Evolutionary conservation across 2,888 invertebrate species (phyloP), one percentile per base, ranked within the genome.

Genomic region (Oligia strigilis): DNA sequence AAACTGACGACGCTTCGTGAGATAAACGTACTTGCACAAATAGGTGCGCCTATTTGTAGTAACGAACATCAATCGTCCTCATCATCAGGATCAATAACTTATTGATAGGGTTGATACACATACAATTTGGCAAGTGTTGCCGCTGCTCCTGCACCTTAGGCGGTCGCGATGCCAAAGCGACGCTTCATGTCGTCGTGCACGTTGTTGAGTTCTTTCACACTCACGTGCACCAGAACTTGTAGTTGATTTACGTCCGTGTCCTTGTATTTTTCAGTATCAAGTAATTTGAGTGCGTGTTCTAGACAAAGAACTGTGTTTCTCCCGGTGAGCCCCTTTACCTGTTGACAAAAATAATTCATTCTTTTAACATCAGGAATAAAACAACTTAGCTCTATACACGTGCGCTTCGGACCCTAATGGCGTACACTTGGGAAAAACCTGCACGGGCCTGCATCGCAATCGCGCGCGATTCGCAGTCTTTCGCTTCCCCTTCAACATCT

Each of bases 251-350:
- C 13, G 0, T 80, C 8, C 0, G 1, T 13, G 4, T 75, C 60
- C 13, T 19, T 73, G 14, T 77, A 43, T 23, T 65, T 64, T 2
- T 64, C 58, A 0, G 70, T 40, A 14, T 82, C 69, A 2, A 85
- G 79, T 3, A 93, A 60, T 0, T 87, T 86, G 0, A 92, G 71
- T 0, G 93, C 94, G 77, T 95, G 94, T 49, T 89, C 86, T 9
- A 93, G 83, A 78, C 95, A 95, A 19, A 93, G 55, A 0, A 89
- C 75, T 0, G 89, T 86, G 8, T 87, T 87, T 36, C 84, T 87
- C 0, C 82, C 85, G 0, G 88, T 87, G 0, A 93, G 60, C 0
- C 93, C 92, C 0, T 77, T 82, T 71, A 94, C 92, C 94, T 94
- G 85, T 67, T 14, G 1, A 11, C 17, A 52, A 74, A 73, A n/a